These are phyloP conservation scores for Calameuta idolon DNA, from an alignment of 2,888 invertebrate genomes.

Conservation along the genomic window DNA sequence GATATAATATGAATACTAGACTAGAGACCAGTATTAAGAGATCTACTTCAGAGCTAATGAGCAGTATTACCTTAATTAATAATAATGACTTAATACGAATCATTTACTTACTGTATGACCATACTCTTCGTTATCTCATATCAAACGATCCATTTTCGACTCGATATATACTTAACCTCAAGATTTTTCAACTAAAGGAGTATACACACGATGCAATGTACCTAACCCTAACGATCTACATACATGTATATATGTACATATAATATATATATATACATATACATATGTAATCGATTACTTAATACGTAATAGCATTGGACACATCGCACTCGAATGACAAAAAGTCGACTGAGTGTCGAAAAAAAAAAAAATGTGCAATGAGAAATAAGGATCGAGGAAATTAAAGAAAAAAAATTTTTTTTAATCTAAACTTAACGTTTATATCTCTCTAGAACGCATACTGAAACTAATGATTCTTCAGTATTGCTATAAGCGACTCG, in stretches of 20 bases:
- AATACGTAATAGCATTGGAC: background rate
- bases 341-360: background rate
- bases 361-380: background rate
- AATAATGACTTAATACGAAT: slow-evolving; percentile 32
- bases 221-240: background rate
- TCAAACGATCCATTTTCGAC: background rate
- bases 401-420: background rate
- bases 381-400: background rate
- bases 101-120: background rate
- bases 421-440: background rate
- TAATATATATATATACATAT: background rate
- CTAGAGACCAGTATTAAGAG: slow-evolving; percentile 62
- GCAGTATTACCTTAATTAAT: slow-evolving; percentile 52
- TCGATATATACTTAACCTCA: background rate
- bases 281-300: background rate
- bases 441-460: background rate
- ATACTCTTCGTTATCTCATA: background rate
- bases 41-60: slow-evolving; percentile 50
- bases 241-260: background rate
- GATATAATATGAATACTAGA: slow-evolving; percentile 26
- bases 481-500: background rate
- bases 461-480: background rate
- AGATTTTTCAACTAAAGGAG: background rate
- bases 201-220: background rate
- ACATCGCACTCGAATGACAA: background rate